Evolutionary conservation across 2,888 invertebrate species (phyloP), one percentile per base, ranked within the genome.

Genomic region (Terebella lapidaria): DNA sequence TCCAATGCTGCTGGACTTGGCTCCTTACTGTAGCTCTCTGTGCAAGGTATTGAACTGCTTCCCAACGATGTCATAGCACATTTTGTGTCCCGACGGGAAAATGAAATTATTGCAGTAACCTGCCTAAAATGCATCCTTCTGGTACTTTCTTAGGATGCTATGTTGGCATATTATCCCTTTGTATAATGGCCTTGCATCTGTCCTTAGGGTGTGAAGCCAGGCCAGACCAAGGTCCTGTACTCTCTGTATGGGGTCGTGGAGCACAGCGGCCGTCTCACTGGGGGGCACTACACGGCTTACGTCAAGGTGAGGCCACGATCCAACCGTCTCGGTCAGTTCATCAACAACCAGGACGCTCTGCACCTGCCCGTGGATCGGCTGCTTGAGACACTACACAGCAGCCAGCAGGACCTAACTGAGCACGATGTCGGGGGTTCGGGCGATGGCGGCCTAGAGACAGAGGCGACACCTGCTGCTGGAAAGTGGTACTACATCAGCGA

Each of bases 401-500:
- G 42, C n/a, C 27, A 53, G 26, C 15, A 49, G 5, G 15, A 15
- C 42, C 42, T 35, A 35, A 35, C 42, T n/a, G 10, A 35, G 42
- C 10, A 15, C 10, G 24, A 10, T 10, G 18, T 5, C 22, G 15
- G 24, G 10, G 49, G 49, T 49, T 15, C 5, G 24, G 15, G 49
- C 22, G 18, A 35, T n/a, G 42, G n/a, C 10, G 10, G 42, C n/a
- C 10, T 15, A n/a, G 42, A 35, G n/a, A n/a, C 10, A n/a, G 10
- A 15, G 42, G 42, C n/a, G 42, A n/a, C 42, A 3, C 52, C 58
- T 3, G 71, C 72, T 1, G 72, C 85, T 1, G 92, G 92, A 15
- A 88, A 87, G 73, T 97, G 97, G 97, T 97, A 90, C 83, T 90
- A 90, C 77, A 88, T 94, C 55, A 94, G 94, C 60, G 97, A 97